phyloP scores from a whole-genome alignment of 2,113 vertebrate species.

The Myxocyprinus asiaticus region DNA sequence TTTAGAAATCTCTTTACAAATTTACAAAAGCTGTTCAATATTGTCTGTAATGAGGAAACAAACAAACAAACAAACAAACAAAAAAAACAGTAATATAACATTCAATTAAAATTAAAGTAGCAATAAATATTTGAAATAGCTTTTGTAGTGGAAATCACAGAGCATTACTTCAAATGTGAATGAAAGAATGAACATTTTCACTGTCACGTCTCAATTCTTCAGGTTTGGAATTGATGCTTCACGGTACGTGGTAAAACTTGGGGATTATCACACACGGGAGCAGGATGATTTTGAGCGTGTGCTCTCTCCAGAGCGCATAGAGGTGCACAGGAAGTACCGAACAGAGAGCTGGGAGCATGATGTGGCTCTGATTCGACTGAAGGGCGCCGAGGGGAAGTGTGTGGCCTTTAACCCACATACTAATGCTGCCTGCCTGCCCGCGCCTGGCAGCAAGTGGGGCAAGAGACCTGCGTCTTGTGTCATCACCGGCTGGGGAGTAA shows the following conservation, averaged over 20 bases:
- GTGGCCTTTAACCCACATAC: constrained; percentile 79
- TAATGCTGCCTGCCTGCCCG: constrained; percentile 82
- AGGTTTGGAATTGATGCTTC: constrained; percentile 82
- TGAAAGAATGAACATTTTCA: constrained; percentile 1
- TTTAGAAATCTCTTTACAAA: not conserved
- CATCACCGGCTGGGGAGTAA: constrained; percentile 81
- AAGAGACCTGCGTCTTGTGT: constrained; percentile 73
- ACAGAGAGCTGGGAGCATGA: constrained; percentile 85
- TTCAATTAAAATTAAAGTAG: too few species aligned
- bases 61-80: too few species aligned
- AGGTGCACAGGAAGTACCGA: constrained; percentile 86
- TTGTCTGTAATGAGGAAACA: not conserved
- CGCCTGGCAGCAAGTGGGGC: constrained; percentile 54
- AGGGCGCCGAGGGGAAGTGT: constrained; percentile 80
- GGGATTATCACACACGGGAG: constrained; percentile 74
- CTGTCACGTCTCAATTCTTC: constrained; percentile 58
- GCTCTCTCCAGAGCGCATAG: constrained; percentile 74
- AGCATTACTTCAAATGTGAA: too few species aligned
- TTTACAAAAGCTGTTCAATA: not conserved
- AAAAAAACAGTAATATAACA: too few species aligned
- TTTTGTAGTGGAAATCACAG: too few species aligned
- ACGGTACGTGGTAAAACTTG: constrained; percentile 79
- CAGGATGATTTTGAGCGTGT: constrained; percentile 78
- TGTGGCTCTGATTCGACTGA: constrained; percentile 82
- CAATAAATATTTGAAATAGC: too few species aligned